Base-by-base conservation (phyloP, 2,797 vertebrate species). In the Sebastes oblongus region DNA sequence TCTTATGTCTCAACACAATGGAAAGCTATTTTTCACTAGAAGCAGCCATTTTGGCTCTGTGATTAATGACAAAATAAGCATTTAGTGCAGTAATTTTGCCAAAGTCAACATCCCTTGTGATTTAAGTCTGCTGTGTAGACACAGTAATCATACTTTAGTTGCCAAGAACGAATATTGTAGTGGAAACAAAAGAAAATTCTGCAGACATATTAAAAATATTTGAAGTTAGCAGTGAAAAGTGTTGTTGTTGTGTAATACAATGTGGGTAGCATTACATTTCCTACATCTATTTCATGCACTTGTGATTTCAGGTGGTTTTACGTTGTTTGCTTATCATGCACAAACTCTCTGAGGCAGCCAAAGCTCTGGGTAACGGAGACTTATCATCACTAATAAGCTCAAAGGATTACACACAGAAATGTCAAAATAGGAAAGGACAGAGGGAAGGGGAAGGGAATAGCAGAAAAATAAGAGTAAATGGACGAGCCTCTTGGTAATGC, bases 351-450 rank as follows among this genome's bases (percentile, higher is more conserved):
- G 50, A n/a, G 46, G 24, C 14, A 66, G 61, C 62, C 22, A 27
- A 24, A 58, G 56, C 80, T 64, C 55, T 54, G 56, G 27, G 29
- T 72, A 50, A 56, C 3, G 3, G 22, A 22, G 9, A 30, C n/a
- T 73, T 77, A 69, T 77, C 56, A 60, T 58, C 60, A 66, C 34
- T 42, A 66, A 81, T 60, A 58, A 22, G 22, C 59, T 78, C 56
- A 83, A 59, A 70, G 39, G 60, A 83, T 60, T 54, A 61, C 67
- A 55, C 20, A 54, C 72, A 7, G 75, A 72, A 68, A 73, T 39
- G 42, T 62, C 55, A 72, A n/a, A 66, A 5, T 11, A 69, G 72
- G 59, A 58, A 34, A 29, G 25, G 36, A 66, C 34, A 69, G 58
- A 24, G 24, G 9, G 18, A 52, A 29, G n/a, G 8, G 18, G 20